phyloP scores from a whole-genome alignment of 2,113 vertebrate species.

The Aphyosemion australe region DNA sequence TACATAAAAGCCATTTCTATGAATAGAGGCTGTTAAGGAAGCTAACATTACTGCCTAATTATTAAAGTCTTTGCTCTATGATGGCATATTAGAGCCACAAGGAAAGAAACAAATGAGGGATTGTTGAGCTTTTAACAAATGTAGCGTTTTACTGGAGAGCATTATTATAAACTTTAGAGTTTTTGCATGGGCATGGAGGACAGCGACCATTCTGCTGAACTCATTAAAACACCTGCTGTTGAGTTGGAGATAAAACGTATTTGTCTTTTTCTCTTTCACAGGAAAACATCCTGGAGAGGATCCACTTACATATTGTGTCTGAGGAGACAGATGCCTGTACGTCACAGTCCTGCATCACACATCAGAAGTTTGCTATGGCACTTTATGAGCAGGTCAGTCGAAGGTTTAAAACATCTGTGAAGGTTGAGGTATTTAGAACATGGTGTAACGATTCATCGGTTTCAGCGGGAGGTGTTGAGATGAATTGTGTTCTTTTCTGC shows the following conservation, averaged over 20 bases:
- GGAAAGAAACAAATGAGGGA: no score
- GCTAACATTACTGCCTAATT: no score
- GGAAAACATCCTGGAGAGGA: slow-evolving; percentile 95
- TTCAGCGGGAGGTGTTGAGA: background rate
- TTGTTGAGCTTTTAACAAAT: no score
- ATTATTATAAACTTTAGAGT: no score
- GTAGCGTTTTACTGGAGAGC: no score
- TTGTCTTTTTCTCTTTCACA: slow-evolving; percentile 56
- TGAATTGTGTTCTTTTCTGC: background rate
- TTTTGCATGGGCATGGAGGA: background rate
- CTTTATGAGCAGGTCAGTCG: slow-evolving; percentile 93
- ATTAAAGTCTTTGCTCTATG: no score
- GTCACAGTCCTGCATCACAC: slow-evolving; percentile 95
- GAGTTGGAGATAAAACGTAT: background rate
- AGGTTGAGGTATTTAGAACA: no score
- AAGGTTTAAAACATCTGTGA: background rate
- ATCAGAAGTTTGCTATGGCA: slow-evolving; percentile 98
- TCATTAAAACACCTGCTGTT: background rate
- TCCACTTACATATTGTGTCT: slow-evolving; percentile 93
- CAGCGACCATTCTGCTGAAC: slow-evolving; percentile 7
- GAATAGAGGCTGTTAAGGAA: no score
- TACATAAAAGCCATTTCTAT: no score
- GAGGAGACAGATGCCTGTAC: slow-evolving; percentile 93
- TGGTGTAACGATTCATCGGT: background rate
- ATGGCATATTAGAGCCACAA: no score